Evolutionary conservation across 1,140 invertebrate genomes (phyloP).

Genomic region (Heliconius himera): DNA sequence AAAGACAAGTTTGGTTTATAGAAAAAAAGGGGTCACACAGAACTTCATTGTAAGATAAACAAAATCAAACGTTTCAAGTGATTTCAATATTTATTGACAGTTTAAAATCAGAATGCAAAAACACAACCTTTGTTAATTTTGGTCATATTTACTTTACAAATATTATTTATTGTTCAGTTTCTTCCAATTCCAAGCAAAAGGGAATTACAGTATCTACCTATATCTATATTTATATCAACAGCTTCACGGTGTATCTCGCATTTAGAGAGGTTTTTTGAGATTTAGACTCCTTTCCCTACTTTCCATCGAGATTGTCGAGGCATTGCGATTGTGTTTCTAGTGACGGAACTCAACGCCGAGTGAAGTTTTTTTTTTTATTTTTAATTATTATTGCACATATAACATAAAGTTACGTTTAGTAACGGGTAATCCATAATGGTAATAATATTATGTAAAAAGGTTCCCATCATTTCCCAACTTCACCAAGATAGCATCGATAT

Average conservation of each 20-base stretch:
- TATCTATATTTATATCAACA: slow-evolving; percentile 20
- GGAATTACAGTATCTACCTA: slow-evolving; percentile 53
- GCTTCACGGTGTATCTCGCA: too few species aligned
- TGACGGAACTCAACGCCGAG: too few species aligned
- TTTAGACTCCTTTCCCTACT: too few species aligned
- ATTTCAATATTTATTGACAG: slow-evolving; percentile 27
- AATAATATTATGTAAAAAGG: slow-evolving; percentile 64
- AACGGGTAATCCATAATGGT: too few species aligned
- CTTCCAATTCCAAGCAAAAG: slow-evolving; percentile 34
- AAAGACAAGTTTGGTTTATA: not conserved
- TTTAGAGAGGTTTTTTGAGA: too few species aligned
- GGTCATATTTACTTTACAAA: slow-evolving; percentile 60
- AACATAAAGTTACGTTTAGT: slow-evolving; percentile 37
- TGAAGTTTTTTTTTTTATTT: too few species aligned
- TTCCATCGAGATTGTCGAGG: too few species aligned
- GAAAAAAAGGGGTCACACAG: not conserved
- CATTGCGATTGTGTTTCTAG: too few species aligned
- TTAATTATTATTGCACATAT: slow-evolving; percentile 35
- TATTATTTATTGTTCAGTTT: slow-evolving; percentile 58
- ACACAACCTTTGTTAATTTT: slow-evolving; percentile 17
- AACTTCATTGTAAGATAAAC: not conserved
- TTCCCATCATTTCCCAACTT: not conserved
- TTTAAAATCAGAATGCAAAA: slow-evolving; percentile 19
- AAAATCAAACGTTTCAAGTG: slow-evolving; percentile 7
- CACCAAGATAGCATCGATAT: too few species aligned